These are phyloP conservation scores for Hypsopygia costalis DNA, from an alignment of 2,888 invertebrate genomes.

Conservation along the genomic window DNA sequence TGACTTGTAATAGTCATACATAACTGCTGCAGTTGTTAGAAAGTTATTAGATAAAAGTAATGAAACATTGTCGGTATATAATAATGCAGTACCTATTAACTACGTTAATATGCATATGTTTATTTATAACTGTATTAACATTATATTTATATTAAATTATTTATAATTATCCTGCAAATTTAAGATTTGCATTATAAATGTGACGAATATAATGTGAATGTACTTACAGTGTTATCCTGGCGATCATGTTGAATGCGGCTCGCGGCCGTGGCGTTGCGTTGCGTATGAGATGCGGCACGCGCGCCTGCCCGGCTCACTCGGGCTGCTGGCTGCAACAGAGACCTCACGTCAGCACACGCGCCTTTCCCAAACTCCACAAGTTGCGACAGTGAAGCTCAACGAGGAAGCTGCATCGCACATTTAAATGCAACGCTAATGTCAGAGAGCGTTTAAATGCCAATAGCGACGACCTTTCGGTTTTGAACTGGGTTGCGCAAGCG, in stretches of 20 bases:
- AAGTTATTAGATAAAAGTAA: constrained; percentile 43
- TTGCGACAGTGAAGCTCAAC: constrained; percentile 76
- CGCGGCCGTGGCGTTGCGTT: constrained; percentile 21
- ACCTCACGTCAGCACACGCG: constrained; percentile 71
- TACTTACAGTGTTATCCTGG: constrained; percentile 71
- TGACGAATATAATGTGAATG: no score
- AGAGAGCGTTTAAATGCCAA: constrained; percentile 79
- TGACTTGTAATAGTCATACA: constrained; percentile 19
- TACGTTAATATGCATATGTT: no score
- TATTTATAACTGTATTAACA: no score
- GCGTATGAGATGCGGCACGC: constrained; percentile 29
- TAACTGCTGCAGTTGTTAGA: constrained; percentile 49
- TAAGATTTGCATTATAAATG: no score
- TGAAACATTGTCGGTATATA: constrained; percentile 9
- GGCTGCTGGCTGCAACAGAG: constrained; percentile 72
- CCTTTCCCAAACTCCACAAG: constrained; percentile 72
- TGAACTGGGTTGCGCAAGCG: constrained; percentile 72
- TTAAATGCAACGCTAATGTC: constrained; percentile 78
- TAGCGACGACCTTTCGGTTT: constrained; percentile 75
- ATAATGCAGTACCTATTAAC: no score
- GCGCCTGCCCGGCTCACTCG: constrained; percentile 53
- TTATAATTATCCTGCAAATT: no score
- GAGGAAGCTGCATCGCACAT: constrained; percentile 76
- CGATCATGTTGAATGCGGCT: constrained; percentile 46
- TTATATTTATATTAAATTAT: no score